phyloP scores from a whole-genome alignment of 2,888 invertebrate genomes.

The Agrilus biguttatus region DNA sequence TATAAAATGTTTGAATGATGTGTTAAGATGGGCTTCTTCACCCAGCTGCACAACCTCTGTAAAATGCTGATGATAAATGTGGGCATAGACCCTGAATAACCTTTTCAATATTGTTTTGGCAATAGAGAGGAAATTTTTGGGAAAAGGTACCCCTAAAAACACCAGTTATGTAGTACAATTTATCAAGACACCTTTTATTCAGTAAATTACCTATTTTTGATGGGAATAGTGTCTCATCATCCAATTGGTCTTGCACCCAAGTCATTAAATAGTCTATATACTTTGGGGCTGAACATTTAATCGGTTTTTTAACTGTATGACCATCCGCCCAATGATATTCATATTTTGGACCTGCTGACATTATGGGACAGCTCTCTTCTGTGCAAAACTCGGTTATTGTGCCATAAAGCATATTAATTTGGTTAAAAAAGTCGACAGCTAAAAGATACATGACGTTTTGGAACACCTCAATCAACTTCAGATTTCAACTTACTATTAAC shows the following conservation, averaged over 20 bases:
- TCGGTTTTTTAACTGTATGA: slow-evolving; percentile 93
- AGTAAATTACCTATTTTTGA: slow-evolving; percentile 73
- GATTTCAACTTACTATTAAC: slow-evolving; percentile 75
- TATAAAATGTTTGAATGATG: slow-evolving; percentile 99
- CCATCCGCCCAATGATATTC: slow-evolving; percentile 99
- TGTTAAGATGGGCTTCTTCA: slow-evolving; percentile 98
- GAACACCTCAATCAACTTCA: slow-evolving; percentile 14
- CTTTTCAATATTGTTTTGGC: slow-evolving; percentile 97
- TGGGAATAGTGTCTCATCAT: slow-evolving; percentile 95
- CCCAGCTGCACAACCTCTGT: slow-evolving; percentile 93
- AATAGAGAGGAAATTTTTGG: slow-evolving; percentile 90
- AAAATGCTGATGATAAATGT: slow-evolving; percentile 99
- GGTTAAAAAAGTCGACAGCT: slow-evolving; percentile 99
- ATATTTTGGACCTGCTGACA: slow-evolving; percentile 98
- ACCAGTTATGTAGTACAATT: slow-evolving; percentile 1
- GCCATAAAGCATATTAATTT: slow-evolving; percentile 99
- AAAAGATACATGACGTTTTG: slow-evolving; percentile 23
- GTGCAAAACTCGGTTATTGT: slow-evolving; percentile 99
- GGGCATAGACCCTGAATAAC: slow-evolving; percentile 96
- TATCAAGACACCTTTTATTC: too few species aligned
- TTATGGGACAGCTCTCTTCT: slow-evolving; percentile 90
- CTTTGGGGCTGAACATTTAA: slow-evolving; percentile 97
- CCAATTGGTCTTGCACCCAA: slow-evolving; percentile 98
- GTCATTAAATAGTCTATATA: slow-evolving; percentile 99
- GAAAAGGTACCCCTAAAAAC: slow-evolving; percentile 81